Conservation (phyloP, 2,888 invertebrate genomes). For the Abrostola triplasia region DNA sequence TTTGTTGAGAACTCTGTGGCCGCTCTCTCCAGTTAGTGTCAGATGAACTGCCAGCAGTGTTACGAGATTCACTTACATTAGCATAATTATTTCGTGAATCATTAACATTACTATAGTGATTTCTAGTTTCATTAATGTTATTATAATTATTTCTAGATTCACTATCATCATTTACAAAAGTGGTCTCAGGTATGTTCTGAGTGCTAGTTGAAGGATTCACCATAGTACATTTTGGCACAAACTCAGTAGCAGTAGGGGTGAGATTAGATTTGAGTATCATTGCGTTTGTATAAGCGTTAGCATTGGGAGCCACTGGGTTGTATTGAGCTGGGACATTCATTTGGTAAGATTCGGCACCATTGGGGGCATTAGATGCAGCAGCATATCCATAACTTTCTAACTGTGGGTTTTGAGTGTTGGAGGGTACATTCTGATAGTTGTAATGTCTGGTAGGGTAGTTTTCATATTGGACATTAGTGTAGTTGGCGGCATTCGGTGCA, state of each 20-base stretch:
- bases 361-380: constrained; percentile 61
- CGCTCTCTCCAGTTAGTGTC: constrained; percentile 80
- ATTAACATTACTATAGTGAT: constrained; percentile 41
- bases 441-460: constrained; percentile 73
- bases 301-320: constrained; percentile 58
- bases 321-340: constrained; percentile 65
- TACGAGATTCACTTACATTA: constrained; percentile 51
- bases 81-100: constrained; percentile 53
- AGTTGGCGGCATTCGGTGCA: constrained; percentile 63
- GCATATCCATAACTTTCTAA: constrained; percentile 67
- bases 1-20: constrained; percentile 65
- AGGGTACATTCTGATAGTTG: constrained; percentile 74
- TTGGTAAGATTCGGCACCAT: constrained; percentile 65
- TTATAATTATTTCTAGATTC: constrained; percentile 50
- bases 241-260: constrained; percentile 88
- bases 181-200: constrained; percentile 66
- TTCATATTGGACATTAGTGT: constrained; percentile 73
- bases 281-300: constrained; percentile 68
- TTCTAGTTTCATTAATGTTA: constrained; percentile 47
- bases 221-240: constrained; percentile 83
- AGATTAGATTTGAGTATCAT: constrained; percentile 84
- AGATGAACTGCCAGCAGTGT: constrained; percentile 66
- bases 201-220: constrained; percentile 62
- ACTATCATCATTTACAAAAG: constrained; percentile 53
- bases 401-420: constrained; percentile 70